Evolutionary conservation across 2,888 invertebrate species (phyloP).

Genomic region (Anoplius nigerrimus): DNA sequence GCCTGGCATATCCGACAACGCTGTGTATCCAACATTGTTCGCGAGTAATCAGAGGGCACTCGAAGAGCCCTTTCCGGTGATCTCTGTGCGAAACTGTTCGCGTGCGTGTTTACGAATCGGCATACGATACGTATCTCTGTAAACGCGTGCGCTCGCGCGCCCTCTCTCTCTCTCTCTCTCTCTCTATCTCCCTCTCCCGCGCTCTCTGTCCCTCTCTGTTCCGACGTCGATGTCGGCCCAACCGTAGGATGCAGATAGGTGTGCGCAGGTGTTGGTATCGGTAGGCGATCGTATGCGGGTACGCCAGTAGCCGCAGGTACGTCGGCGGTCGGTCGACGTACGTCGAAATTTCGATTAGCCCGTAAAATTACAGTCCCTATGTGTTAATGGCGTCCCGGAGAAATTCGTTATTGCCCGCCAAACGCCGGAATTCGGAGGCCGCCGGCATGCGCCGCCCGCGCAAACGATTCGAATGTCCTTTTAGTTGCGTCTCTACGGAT

Average conservation of each 20-base stretch:
- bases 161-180: too few species aligned
- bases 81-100: conserved; percentile 4
- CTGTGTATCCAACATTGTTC: conserved; percentile 2
- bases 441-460: too few species aligned
- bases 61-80: conserved; percentile 10
- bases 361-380: conserved; percentile 11
- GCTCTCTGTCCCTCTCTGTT: too few species aligned
- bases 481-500: too few species aligned
- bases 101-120: conserved; percentile 4
- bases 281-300: not conserved
- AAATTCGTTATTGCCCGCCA: conserved; percentile 8
- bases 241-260: not conserved
- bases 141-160: too few species aligned
- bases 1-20: conserved; percentile 14
- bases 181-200: too few species aligned
- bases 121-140: not conserved
- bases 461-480: too few species aligned
- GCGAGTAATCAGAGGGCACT: conserved; percentile 3
- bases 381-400: not conserved
- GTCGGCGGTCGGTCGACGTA: not conserved
- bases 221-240: not conserved
- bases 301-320: conserved; percentile 8
- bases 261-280: not conserved
- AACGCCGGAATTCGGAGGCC: not conserved
- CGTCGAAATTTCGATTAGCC: conserved; percentile 14